These are phyloP conservation scores for Dendrolimus pini DNA, from an alignment of 2,888 invertebrate species.

Conservation along the genomic window DNA sequence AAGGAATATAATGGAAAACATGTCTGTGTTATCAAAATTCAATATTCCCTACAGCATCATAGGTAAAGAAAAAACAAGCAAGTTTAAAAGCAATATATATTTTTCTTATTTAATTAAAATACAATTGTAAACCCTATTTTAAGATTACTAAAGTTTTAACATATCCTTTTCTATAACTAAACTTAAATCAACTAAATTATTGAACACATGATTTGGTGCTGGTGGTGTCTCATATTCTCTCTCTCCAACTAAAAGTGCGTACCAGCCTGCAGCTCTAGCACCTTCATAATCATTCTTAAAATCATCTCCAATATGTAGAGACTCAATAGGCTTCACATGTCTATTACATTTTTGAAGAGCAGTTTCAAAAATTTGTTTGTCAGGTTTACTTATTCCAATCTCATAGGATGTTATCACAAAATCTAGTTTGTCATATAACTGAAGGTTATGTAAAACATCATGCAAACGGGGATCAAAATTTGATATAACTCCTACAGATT, in stretches of 20 bases:
- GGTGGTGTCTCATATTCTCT: constrained; percentile 21
- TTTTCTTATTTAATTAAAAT: too few species aligned
- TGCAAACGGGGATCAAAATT: constrained; percentile 92
- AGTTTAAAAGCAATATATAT: too few species aligned
- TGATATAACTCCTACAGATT: constrained; percentile 86
- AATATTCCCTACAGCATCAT: too few species aligned
- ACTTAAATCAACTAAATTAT: constrained; percentile 38
- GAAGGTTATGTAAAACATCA: constrained; percentile 79
- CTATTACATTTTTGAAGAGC: constrained; percentile 70
- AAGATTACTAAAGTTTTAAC: not conserved
- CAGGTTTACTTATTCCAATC: constrained; percentile 85
- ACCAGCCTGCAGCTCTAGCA: constrained; percentile 86
- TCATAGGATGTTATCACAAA: constrained; percentile 89
- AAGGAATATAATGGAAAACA: too few species aligned
- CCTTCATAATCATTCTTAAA: constrained; percentile 85
- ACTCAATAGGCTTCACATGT: constrained; percentile 74
- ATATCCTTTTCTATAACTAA: constrained; percentile 26
- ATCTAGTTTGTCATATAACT: constrained; percentile 83
- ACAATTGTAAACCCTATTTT: too few species aligned
- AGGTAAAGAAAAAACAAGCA: too few species aligned
- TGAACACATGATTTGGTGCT: constrained; percentile 36
- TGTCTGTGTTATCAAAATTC: too few species aligned
- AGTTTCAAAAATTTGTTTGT: constrained; percentile 81
- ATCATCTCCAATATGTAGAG: constrained; percentile 90
- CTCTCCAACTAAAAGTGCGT: constrained; percentile 65